A percentile compares a stretch with the other conserved stretches of the same genome.
These are phyloP conservation scores for Danio albolineatus DNA, from an alignment of 2,797 vertebrate genomes.

Conservation along the genomic window DNA sequence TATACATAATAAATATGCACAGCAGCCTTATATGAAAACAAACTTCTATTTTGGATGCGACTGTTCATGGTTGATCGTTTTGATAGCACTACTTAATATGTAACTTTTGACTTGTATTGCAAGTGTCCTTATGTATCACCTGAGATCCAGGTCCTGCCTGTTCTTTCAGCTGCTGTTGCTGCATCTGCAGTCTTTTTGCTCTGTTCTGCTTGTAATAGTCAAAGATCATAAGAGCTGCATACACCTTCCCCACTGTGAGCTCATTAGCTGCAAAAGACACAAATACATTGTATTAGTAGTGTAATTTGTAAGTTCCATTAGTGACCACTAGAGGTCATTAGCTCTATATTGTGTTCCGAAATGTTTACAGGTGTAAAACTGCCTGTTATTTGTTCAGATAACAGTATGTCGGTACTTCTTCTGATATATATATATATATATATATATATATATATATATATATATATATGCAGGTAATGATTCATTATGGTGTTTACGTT, in stretches of 20 bases:
- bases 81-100: neutral
- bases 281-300: neutral
- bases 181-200: conserved; percentile 83
- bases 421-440: no score
- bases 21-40: no score
- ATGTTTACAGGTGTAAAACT: neutral
- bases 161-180: conserved; percentile 72
- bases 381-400: neutral
- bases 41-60: no score
- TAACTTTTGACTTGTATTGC: neutral
- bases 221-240: conserved; percentile 96
- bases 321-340: conserved; percentile 15
- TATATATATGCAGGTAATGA: conserved; percentile 1
- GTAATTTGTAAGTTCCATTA: neutral
- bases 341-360: neutral
- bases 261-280: conserved; percentile 84
- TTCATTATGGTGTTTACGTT: conserved; percentile 75
- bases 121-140: conserved; percentile 73
- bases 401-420: neutral
- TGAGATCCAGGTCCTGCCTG: conserved; percentile 79
- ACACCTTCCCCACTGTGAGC: conserved; percentile 96
- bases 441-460: no score
- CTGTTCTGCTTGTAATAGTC: conserved; percentile 97
- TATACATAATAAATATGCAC: no score
- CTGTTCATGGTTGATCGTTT: no score